Conservation (phyloP, 2,797 vertebrate genomes). For the Sebastes diploproa region DNA sequence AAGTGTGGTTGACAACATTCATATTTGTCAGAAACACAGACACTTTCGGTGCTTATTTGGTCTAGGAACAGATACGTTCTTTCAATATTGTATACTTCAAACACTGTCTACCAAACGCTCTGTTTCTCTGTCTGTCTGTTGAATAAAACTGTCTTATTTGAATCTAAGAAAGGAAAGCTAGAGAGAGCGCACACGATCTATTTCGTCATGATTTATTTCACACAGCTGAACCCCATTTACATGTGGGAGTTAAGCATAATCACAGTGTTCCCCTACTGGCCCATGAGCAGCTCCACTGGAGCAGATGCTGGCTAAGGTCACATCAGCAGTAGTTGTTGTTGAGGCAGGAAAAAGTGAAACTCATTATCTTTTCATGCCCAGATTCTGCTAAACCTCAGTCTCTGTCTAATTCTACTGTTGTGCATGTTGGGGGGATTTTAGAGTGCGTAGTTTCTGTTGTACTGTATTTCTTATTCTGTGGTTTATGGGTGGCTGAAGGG, state of each 20-base stretch:
- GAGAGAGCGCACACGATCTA: neutral
- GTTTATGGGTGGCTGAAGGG: neutral
- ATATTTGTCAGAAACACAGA: slow-evolving; percentile 52
- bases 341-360: neutral
- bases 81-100: slow-evolving; percentile 24
- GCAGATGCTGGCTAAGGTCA: neutral
- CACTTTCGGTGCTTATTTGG: neutral
- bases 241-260: neutral
- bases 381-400: neutral
- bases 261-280: neutral
- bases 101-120: neutral
- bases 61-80: slow-evolving; percentile 7
- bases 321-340: neutral
- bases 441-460: neutral
- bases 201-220: neutral
- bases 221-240: neutral
- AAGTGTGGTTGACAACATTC: slow-evolving; percentile 34
- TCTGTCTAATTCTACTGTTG: neutral
- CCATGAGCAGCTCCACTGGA: neutral
- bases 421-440: neutral
- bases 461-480: neutral
- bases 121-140: neutral
- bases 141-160: neutral
- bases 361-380: neutral
- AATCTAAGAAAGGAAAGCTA: neutral